phyloP scores from a whole-genome alignment of 2,113 vertebrate genomes.

The Bettongia penicillata region DNA sequence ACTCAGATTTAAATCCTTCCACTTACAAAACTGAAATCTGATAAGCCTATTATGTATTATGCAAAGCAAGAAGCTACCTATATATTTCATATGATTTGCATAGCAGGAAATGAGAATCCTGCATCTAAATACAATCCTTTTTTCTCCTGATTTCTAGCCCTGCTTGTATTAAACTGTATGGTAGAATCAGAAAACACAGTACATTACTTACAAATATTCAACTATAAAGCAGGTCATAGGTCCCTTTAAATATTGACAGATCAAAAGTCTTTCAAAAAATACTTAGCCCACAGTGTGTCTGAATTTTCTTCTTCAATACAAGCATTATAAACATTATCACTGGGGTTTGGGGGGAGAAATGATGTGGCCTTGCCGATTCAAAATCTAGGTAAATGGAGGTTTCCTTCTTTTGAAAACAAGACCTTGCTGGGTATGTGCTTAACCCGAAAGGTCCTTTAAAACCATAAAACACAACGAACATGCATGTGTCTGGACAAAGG shows the following conservation, averaged over 20 bases:
- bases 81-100: background rate
- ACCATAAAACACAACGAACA: background rate
- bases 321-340: background rate
- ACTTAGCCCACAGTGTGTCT: background rate
- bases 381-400: background rate
- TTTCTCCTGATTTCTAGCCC: background rate
- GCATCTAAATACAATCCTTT: background rate
- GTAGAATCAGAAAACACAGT: background rate
- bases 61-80: background rate
- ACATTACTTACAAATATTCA: background rate
- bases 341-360: too few relatives aligned
- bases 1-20: background rate
- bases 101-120: background rate
- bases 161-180: background rate
- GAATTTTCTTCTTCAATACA: background rate
- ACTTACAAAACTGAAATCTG: background rate
- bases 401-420: background rate
- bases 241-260: background rate
- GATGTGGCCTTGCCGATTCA: background rate
- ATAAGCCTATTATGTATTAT: background rate
- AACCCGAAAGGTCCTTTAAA: background rate
- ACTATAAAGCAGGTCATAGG: background rate
- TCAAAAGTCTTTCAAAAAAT: background rate
- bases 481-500: background rate
- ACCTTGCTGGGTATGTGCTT: background rate